Conservation (phyloP, 2,113 vertebrate genomes). For the Ranitomeya variabilis region DNA sequence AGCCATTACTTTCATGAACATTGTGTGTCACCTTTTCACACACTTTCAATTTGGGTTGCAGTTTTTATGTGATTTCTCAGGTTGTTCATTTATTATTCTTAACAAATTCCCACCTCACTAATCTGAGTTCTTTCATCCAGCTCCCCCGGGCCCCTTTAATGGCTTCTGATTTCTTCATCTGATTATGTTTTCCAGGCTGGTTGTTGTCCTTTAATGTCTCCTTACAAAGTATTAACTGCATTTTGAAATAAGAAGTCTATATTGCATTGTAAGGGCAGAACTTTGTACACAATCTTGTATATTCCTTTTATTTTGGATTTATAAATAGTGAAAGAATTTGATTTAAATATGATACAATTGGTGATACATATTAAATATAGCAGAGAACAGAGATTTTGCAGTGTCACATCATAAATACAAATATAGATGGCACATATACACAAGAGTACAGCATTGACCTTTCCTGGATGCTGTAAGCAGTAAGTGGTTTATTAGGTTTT, state of each 20-base stretch:
- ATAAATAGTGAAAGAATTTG: no score
- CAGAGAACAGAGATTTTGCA: no score
- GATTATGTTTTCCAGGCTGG: constrained; percentile 16
- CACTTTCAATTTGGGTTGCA: constrained; percentile 17
- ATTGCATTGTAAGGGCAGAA: neutral
- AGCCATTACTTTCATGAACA: constrained; percentile 19
- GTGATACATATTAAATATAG: no score
- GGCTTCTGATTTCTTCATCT: constrained; percentile 29
- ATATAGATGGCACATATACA: no score
- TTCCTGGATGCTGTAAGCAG: no score
- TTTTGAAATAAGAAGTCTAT: neutral
- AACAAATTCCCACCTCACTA: constrained; percentile 35
- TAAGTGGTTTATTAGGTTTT: no score
- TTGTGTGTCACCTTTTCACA: neutral
- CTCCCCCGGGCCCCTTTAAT: constrained; percentile 24
- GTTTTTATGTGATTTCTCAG: constrained; percentile 47
- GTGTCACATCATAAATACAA: no score
- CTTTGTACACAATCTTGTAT: neutral
- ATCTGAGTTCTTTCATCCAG: constrained; percentile 18
- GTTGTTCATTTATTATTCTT: constrained; percentile 40
- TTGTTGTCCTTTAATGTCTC: constrained; percentile 26
- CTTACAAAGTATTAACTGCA: constrained; percentile 13
- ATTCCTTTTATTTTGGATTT: no score
- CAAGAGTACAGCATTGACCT: no score
- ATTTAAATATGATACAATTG: no score